Percentiles rank a stretch among this genome's conserved stretches.
Conservation (phyloP, 2,113 vertebrate species). For the Entosphenus tridentatus region DNA sequence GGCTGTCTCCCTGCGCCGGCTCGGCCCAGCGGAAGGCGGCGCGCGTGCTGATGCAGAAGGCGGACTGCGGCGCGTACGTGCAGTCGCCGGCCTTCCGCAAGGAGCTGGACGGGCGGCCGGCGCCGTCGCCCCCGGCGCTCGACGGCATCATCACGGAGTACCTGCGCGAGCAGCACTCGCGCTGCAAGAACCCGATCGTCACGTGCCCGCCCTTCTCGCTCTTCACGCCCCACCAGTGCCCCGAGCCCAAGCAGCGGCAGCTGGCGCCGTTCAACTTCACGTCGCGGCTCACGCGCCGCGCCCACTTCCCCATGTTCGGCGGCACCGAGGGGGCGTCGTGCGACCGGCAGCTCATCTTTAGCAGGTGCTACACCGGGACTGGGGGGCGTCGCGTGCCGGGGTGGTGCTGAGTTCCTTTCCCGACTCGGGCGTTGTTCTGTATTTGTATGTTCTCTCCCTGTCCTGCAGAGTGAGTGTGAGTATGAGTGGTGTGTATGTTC, state of each 20-base stretch:
- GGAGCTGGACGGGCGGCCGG: conserved; percentile 71
- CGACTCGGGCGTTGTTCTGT: too few relatives aligned
- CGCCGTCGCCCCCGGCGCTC: conserved; percentile 75
- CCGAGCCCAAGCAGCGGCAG: conserved; percentile 91
- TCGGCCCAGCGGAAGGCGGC: conserved; percentile 32
- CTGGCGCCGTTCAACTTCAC: conserved; percentile 92
- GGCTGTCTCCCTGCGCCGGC: conserved; percentile 41
- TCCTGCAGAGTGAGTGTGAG: too few relatives aligned
- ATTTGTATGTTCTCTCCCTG: too few relatives aligned
- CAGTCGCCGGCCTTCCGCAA: conserved; percentile 97
- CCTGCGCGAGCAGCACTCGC: conserved; percentile 85
- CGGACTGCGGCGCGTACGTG: conserved; percentile 87
- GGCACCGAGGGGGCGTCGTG: conserved; percentile 94
- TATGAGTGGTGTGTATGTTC: too few relatives aligned
- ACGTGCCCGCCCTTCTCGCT: conserved; percentile 98
- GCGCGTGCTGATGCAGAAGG: conserved; percentile 73
- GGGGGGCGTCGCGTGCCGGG: too few relatives aligned
- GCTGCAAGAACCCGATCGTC: conserved; percentile 95
- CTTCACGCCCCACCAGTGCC: conserved; percentile 93
- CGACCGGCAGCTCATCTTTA: conserved; percentile 92
- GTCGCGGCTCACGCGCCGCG: conserved; percentile 63
- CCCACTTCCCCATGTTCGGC: conserved; percentile 84
- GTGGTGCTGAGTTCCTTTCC: too few relatives aligned
- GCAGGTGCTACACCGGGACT: conserved; percentile 35
- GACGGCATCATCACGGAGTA: conserved; percentile 99